Conservation (phyloP, 1,140 invertebrate species). For the Mamestra configurata region DNA sequence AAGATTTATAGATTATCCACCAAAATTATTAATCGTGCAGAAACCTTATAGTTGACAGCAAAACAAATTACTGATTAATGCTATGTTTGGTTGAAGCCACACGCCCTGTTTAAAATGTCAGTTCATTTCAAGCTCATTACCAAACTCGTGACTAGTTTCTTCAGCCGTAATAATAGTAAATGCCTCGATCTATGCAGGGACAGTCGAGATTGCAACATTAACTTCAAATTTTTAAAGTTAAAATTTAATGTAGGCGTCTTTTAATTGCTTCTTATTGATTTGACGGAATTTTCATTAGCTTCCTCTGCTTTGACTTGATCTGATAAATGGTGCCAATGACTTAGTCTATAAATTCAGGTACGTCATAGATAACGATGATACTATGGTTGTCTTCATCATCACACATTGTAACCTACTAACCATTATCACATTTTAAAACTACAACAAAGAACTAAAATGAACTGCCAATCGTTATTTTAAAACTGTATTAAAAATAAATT, state of each 20-base stretch:
- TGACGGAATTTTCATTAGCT: too few species aligned
- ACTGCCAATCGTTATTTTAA: slow-evolving; percentile 26
- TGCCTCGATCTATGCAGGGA: background rate
- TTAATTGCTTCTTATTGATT: too few species aligned
- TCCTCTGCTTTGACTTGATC: too few species aligned
- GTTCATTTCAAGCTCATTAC: slow-evolving; percentile 17
- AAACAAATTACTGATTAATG: slow-evolving; percentile 16
- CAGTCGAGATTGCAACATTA: background rate
- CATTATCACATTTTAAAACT: background rate
- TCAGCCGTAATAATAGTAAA: background rate
- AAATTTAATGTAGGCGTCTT: too few species aligned
- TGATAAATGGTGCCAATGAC: too few species aligned
- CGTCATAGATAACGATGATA: too few species aligned
- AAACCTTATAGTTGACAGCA: slow-evolving; percentile 1
- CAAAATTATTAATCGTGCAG: background rate
- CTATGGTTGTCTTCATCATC: too few species aligned
- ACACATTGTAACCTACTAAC: too few species aligned
- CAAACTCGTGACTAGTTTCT: slow-evolving; percentile 5
- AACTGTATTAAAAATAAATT: slow-evolving; percentile 21
- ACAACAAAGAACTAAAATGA: background rate
- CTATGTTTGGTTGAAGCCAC: slow-evolving; percentile 12
- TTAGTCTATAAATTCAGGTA: too few species aligned
- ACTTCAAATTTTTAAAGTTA: background rate
- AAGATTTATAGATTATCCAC: background rate
- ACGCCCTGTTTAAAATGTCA: background rate